Base-by-base conservation (phyloP, 2,888 invertebrate species). In the Ormyrus nitidulus region DNA sequence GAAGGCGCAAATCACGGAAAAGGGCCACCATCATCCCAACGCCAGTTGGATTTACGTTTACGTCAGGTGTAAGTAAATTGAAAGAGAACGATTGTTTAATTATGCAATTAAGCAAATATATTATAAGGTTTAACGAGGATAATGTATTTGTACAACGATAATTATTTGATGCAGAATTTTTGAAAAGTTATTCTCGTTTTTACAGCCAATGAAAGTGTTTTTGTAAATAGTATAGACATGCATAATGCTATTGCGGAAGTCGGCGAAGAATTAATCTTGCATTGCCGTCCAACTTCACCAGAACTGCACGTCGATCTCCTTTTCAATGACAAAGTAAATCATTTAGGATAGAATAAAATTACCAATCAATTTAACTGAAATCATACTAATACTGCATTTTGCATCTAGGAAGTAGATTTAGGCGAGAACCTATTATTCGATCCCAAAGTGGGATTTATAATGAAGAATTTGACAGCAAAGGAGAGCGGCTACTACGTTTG, bases 221-320 rank as follows among this genome's bases (percentile, higher is more conserved):
- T 93, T 72, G 92, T 91, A 6, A 87, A 91, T 34, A 9, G 19
- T 6, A 69, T 61, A 0, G 68, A 70, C 6, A 46, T 68, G 44
- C 54, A 62, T 6, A n/a, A 69, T 3, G n/a, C 78, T 8, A 1
- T 72, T 13, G 75, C 51, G 10, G 44, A 11, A 9, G 72, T 77
- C 10, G 89, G 89, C 4, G 91, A 85, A 1, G 87, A 91, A 44
- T 90, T 91, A 0, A 85, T 92, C 0, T 92, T 95, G 83, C 94
- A 94, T 44, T 95, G 95, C 85, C 92, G 93, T 66, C 94, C 94
- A 6, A 93, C 94, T 1, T 92, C 93, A 66, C 94, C 94, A 2
- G 89, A 92, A 78, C 90, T 93, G 2, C 88, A 91, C 19, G 93
- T 94, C 0, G 83, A 76, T 58, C 82, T 88, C 0, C 5, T 56